These are phyloP conservation scores for Trichonephila inaurata DNA, from an alignment of 1,140 invertebrate genomes.

Conservation along the genomic window DNA sequence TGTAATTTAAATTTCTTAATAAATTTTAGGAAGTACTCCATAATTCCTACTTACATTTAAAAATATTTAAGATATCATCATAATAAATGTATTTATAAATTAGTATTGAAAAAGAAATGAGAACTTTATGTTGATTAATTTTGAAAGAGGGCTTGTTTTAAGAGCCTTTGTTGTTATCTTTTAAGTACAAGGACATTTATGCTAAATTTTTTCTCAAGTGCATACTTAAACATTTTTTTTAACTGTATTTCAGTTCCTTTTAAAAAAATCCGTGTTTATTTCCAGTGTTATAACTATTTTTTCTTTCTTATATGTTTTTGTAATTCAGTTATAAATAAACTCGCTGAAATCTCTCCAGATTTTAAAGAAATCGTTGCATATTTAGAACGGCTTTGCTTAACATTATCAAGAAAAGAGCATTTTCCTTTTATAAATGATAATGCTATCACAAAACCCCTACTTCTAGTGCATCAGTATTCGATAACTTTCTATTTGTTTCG, in stretches of 20 bases:
- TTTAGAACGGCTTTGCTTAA: neutral
- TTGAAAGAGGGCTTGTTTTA: too few relatives aligned
- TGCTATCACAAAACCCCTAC: neutral
- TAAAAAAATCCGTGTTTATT: neutral
- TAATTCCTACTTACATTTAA: too few relatives aligned
- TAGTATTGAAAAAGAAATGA: too few relatives aligned
- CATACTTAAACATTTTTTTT: neutral
- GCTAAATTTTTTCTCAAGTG: neutral
- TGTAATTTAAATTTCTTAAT: too few relatives aligned
- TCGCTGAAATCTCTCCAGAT: neutral
- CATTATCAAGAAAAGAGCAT: neutral
- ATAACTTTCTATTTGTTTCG: constrained; percentile 28
- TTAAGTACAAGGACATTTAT: neutral
- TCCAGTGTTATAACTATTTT: neutral
- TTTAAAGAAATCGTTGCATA: neutral
- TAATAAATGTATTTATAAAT: too few relatives aligned
- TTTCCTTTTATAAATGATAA: neutral
- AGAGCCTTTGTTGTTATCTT: neutral
- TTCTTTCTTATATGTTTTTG: neutral
- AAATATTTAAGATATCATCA: too few relatives aligned
- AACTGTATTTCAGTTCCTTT: neutral
- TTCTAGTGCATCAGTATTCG: neutral
- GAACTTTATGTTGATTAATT: too few relatives aligned
- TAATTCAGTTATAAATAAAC: constrained; percentile 13
- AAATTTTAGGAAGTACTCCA: too few relatives aligned